Evolutionary conservation across 2,113 vertebrate genomes (phyloP).

Genomic region (Cavia porcellus): DNA sequence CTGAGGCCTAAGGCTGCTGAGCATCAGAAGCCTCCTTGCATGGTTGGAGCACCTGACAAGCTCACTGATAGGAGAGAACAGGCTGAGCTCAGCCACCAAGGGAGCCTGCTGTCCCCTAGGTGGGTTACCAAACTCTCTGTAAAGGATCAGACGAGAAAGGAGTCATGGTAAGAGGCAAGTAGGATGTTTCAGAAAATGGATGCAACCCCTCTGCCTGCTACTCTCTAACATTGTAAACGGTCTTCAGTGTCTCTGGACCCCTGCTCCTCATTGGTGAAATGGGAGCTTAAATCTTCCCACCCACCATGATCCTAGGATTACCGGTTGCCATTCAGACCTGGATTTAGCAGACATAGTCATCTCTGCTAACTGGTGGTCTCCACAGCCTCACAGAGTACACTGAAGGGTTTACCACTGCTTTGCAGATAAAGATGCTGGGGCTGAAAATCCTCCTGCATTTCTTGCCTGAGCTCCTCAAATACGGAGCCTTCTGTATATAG

Average conservation of each 20-base stretch:
- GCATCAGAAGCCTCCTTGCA: not conserved
- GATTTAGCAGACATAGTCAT: not conserved
- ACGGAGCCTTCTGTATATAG: accelerated
- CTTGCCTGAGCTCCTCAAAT: not conserved
- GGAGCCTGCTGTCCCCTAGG: not conserved
- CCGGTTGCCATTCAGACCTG: not conserved
- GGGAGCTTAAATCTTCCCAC: not conserved
- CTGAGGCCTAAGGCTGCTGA: not conserved
- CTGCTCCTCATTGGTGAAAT: not conserved
- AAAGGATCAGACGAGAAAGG: not conserved
- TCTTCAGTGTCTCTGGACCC: not conserved
- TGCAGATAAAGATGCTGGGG: not conserved
- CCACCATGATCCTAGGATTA: not conserved
- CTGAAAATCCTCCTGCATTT: not conserved
- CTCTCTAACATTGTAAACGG: not conserved
- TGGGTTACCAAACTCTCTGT: not conserved
- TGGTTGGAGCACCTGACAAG: not conserved
- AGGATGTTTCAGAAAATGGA: not conserved
- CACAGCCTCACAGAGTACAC: not conserved
- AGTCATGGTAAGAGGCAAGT: not conserved
- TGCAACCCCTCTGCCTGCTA: not conserved
- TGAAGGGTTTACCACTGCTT: not conserved
- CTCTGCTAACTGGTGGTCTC: not conserved
- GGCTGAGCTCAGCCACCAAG: not conserved
- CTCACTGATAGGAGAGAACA: not conserved